Base-by-base conservation (phyloP, 2,113 vertebrate genomes). In the Osmerus eperlanus region DNA sequence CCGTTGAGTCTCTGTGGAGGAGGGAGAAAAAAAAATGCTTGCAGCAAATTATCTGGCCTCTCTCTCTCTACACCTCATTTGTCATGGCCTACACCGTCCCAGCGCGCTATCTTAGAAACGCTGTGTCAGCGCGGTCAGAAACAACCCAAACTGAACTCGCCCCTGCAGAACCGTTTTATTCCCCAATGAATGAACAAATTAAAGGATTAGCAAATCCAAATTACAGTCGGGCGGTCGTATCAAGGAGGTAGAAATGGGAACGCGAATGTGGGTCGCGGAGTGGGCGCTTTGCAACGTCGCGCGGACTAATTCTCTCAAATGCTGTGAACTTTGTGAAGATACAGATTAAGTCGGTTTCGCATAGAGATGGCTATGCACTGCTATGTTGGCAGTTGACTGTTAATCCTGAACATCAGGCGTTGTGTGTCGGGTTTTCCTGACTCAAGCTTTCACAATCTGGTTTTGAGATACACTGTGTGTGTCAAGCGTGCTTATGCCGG, bases 251-350 rank as follows among this genome's bases (percentile, higher is more conserved):
- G 28, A 25, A 54, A n/a, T 25, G 21, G 14, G 14, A 55, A 12
- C 18, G 19, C 2, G 18, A 72, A 77, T 72, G 65, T 77, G 65
- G 75, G 70, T 69, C 60, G 72, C 52, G 55, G 61, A 63, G 61
- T 72, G 32, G 11, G 23, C 19, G 25, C 18, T 11, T 61, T 7
- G 60, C 9, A 25, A 3, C 16, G 3, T 4, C 19, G 21, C 25
- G 19, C 52, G 29, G 29, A 23, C 1, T 62, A 62, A 71, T 47
- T 52, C 58, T 59, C 68, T 41, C 36, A 25, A 28, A 23, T 23
- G n/a, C 16, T 3, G 18, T 25, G 41, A 65, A 8, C 5, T 29
- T 19, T 19, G 64, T 47, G 64, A 47, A 65, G 32, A 47, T 11
- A n/a, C 7, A 41, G 63, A 65, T 41, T 23, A 32, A 32, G 32